Base-by-base conservation (phyloP, 2,888 invertebrate genomes). In the Lasioglossum malachurum region DNA sequence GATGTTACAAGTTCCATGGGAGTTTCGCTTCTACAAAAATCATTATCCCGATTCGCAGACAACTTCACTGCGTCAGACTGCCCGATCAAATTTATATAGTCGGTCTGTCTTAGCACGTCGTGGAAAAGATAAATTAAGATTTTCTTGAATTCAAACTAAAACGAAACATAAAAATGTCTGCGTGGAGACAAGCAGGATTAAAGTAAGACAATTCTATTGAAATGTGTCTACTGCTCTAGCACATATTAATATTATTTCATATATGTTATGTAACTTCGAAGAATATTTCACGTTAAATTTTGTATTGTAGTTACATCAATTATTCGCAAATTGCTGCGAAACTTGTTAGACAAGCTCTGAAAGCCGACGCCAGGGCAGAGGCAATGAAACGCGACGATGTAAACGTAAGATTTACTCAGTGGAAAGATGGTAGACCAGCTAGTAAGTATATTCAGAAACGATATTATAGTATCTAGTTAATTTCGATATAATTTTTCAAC, bases 311-410 rank as follows among this genome's bases (percentile, higher is more conserved):
- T 96, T 99, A 99, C 96, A 98, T 99, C 95, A 98, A 98, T 96
- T 99, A 98, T 96, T 99, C 99, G 84, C 98, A 98, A 95, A 98
- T 99, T 94, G 99, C 99, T 93, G 99, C 99, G 38, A 97, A 96
- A 93, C 96, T 98, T 79, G 96, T 99, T 83, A 97, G 99, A 84
- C 96, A 97, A 94, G 97, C 98, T 23, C 95, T 99, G 91, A 99
- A 99, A 95, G 95, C 97, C 2, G 98, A 98, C 72, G 92, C 97
- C 0, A 96, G 96, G 91, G 96, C 95, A 38, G 98, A 98, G 44
- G 98, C 98, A 53, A 91, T 96, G 38, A 98, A 98, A 94, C 96
- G 98, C 86, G 97, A 97, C 92, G 97, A 96, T 79, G 97, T 97
- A 78, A 96, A 97, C 92, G 97, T 99, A 83, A 98, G 97, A 95